These are phyloP conservation scores for Scaptomyza reducta DNA, from an alignment of 2,888 invertebrate species.

Conservation along the genomic window DNA sequence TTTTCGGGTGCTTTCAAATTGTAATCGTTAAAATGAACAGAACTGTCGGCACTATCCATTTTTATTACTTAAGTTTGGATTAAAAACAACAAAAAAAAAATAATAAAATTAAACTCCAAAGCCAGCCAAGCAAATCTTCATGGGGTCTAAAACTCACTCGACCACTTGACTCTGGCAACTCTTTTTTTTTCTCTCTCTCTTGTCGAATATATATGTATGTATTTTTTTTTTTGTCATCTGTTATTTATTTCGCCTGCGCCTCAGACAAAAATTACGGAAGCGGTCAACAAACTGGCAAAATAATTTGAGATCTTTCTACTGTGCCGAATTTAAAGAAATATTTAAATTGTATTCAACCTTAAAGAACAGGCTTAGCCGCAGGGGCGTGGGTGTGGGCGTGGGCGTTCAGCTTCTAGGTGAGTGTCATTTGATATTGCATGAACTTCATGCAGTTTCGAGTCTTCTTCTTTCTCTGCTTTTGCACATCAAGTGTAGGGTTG, in stretches of 20 bases:
- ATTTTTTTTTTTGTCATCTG: constrained; percentile 11
- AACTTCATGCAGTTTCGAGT: constrained; percentile 23
- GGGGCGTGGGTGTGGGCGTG: too few species aligned
- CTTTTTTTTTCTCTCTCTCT: background rate
- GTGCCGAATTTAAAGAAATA: constrained; percentile 31
- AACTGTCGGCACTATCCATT: background rate
- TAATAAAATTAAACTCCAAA: background rate
- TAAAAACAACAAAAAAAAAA: constrained; percentile 9
- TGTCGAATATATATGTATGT: background rate
- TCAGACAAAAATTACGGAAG: constrained; percentile 32
- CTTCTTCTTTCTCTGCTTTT: constrained; percentile 14
- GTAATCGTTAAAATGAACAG: constrained; percentile 2
- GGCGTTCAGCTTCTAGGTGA: background rate
- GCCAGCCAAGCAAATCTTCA: constrained; percentile 16
- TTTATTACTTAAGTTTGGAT: constrained; percentile 16
- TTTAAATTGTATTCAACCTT: constrained; percentile 6
- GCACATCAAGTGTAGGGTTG: constrained; percentile 37
- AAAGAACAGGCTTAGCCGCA: too few species aligned
- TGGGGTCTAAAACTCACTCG: constrained; percentile 22
- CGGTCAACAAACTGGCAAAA: constrained; percentile 37
- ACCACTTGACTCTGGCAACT: constrained; percentile 27
- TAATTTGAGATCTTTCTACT: constrained; percentile 7
- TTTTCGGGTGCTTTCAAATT: background rate
- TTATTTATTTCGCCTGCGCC: background rate
- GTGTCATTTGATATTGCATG: constrained; percentile 40